A percentile compares a stretch with the other conserved stretches of the same genome.
Conservation (phyloP, 2,888 invertebrate genomes). For the Schrankia costaestrigalis region DNA sequence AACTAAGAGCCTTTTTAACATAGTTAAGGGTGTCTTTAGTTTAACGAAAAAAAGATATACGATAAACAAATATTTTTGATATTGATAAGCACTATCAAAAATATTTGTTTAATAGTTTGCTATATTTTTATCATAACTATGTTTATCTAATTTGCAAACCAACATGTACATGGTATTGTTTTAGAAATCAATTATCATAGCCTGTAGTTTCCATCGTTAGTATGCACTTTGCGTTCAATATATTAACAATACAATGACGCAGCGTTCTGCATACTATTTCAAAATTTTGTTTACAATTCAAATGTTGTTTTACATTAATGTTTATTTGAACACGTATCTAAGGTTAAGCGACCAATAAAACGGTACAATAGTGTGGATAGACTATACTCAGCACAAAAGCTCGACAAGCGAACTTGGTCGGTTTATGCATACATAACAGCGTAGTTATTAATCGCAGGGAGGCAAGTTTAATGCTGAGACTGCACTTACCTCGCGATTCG, state of each 20-base stretch:
- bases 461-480: conserved; percentile 42
- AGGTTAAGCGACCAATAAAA: conserved; percentile 14
- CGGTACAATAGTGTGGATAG: conserved; percentile 26
- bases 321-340: conserved; percentile 11
- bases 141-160: too few relatives aligned
- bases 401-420: conserved; percentile 61
- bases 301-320: conserved; percentile 5
- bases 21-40: too few relatives aligned
- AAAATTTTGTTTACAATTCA: conserved; percentile 3
- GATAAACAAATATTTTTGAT: too few relatives aligned
- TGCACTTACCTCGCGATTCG: conserved; percentile 47
- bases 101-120: too few relatives aligned
- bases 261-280: neutral
- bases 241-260: conserved; percentile 2
- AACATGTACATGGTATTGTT: too few relatives aligned
- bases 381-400: conserved; percentile 47
- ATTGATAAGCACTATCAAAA: too few relatives aligned
- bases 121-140: too few relatives aligned
- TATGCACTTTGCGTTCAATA: neutral
- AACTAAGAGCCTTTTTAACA: too few relatives aligned
- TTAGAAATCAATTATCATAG: too few relatives aligned
- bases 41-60: too few relatives aligned
- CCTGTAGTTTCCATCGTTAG: conserved; percentile 1
- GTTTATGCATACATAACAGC: conserved; percentile 49
- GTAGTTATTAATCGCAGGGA: conserved; percentile 59